Base-by-base conservation (phyloP, 92 coral and sea anemone species). In the Galaxea fascicularis region DNA sequence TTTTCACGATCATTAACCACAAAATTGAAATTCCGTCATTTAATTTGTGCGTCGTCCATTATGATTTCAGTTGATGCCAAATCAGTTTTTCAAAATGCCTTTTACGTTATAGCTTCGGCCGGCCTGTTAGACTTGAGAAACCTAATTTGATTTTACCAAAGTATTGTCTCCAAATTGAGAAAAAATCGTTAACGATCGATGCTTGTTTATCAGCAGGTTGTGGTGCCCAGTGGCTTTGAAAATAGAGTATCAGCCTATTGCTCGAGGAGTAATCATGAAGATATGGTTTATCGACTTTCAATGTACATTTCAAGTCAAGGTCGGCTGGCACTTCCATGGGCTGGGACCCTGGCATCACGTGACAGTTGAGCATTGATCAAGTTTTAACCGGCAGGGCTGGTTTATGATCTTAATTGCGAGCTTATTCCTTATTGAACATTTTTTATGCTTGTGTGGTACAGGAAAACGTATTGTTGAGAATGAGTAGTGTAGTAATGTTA, bases 331-430 rank as follows among this genome's bases (percentile, higher is more conserved):
- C 17, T 18, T 27, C 46, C 65, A 45, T 82, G 86, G 86, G 69
- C 86, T 82, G 86, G 86, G 39, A 82, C 86, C 78, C 57, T 70
- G 58, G 22, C 46, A 21, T 44, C 77, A 35, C 29, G 44, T 82
- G 78, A 10, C 39, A 27, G 41, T 26, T 53, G 29, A 54, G 66
- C 10, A 30, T 6, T 21, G 30, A 18, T 56, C 78, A 71, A 2
- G 6, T 35, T 35, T 71, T 26, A 71, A 82, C 78, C 78, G 78
- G 86, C 86, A 24, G 86, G 78, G 70, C 86, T 70, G 86, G 78
- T 82, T 53, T 22, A 39, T 58, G 25, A 56, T 17, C 52, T 71
- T 58, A 20, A 51, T 54, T 12, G 39, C 9, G 24, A 80, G 14
- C 25, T 7, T 13, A 53, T 30, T 41, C n/a, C 31, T 9, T n/a